Conservation (phyloP, 2,888 invertebrate species). For the Megastigmus dorsalis region DNA sequence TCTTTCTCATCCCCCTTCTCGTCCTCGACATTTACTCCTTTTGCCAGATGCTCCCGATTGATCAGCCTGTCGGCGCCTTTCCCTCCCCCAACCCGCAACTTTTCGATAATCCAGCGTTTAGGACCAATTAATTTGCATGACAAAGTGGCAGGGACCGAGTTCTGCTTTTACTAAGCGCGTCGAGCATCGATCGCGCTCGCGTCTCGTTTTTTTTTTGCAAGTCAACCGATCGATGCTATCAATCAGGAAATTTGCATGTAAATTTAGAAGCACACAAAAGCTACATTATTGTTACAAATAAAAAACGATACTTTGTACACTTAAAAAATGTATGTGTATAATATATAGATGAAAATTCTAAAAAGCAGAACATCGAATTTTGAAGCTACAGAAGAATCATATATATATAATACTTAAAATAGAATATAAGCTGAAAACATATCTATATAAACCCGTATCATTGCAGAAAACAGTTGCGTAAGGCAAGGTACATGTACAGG, state of each 20-base stretch:
- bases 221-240: background rate
- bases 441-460: background rate
- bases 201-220: too few species aligned
- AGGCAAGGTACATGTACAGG: slow-evolving; percentile 51
- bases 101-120: slow-evolving; percentile 17
- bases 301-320: background rate
- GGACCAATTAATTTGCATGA: slow-evolving; percentile 25
- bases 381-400: slow-evolving; percentile 6
- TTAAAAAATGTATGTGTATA: background rate
- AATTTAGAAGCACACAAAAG: slow-evolving; percentile 27
- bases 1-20: too few species aligned
- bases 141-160: background rate
- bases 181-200: background rate
- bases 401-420: background rate
- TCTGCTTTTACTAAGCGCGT: background rate
- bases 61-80: slow-evolving; percentile 25
- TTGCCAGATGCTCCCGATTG: slow-evolving; percentile 41
- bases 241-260: background rate
- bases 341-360: background rate
- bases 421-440: background rate
- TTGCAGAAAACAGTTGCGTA: slow-evolving; percentile 2
- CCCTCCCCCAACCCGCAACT: background rate
- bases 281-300: slow-evolving; percentile 13
- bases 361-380: slow-evolving; percentile 6
- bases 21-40: background rate